Evolutionary conservation across 2,113 vertebrate genomes (phyloP).

Genomic region (Urocynchramus pylzowi): DNA sequence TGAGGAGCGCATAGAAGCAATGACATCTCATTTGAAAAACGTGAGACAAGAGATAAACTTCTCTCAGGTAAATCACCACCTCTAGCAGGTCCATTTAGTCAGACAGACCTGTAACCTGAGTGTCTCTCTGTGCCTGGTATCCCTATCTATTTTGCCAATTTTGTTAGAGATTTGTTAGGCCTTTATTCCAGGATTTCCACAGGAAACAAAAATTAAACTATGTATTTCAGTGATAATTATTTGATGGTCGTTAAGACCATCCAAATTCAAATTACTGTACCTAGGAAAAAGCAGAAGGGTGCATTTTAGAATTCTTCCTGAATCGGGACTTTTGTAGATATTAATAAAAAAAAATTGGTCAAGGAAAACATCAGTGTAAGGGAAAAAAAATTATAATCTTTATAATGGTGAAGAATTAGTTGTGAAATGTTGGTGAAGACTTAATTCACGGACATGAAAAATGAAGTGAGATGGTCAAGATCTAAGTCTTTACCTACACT

Average conservation of each 20-base stretch:
- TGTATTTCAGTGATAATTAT: background rate
- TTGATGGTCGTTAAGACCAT: background rate
- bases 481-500: background rate
- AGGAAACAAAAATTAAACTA: background rate
- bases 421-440: background rate
- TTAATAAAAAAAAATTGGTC: background rate
- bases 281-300: background rate
- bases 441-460: background rate
- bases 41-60: constrained; percentile 80
- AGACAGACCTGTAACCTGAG: background rate
- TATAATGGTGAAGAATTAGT: background rate
- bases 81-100: accelerated
- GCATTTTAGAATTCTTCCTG: background rate
- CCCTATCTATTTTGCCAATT: accelerated
- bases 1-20: constrained; percentile 73
- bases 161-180: background rate
- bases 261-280: background rate
- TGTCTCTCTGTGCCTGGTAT: too few relatives aligned
- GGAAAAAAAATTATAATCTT: background rate
- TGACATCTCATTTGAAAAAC: constrained; percentile 77
- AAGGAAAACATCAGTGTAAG: background rate
- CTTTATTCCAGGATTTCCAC: background rate
- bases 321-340: background rate
- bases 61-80: constrained; percentile 74
- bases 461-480: background rate